Conservation (phyloP, 2,797 vertebrate species). For the Hybognathus amarus region DNA sequence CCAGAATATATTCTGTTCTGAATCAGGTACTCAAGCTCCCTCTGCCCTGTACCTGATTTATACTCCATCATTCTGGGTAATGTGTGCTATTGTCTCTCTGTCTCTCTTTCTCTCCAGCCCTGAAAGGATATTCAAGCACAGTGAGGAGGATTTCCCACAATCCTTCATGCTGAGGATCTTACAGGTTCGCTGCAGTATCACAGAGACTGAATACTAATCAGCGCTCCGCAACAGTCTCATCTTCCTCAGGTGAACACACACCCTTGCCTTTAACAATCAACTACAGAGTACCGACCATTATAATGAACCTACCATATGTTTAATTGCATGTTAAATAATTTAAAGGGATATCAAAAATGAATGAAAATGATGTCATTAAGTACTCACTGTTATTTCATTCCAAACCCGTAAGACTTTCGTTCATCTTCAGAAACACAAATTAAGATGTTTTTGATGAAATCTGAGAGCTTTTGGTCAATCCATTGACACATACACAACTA, state of each 20-base stretch:
- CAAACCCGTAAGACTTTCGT: too few species aligned
- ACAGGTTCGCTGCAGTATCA: conserved; percentile 47
- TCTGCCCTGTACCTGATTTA: conserved; percentile 44
- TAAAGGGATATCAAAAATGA: not conserved
- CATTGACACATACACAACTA: too few species aligned
- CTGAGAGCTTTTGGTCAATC: too few species aligned
- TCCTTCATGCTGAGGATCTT: conserved; percentile 3
- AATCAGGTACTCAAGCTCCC: not conserved
- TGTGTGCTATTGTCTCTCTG: conserved; percentile 3
- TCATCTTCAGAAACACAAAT: too few species aligned
- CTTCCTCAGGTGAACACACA: conserved; percentile 21
- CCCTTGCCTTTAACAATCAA: not conserved
- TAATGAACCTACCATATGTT: not conserved
- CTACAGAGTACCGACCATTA: not conserved
- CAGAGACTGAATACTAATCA: conserved; percentile 46
- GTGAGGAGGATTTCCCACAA: conserved; percentile 26
- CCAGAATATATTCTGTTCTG: conserved; percentile 35
- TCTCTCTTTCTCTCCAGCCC: conserved; percentile 5
- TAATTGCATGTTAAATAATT: not conserved
- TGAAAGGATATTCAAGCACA: conserved; percentile 11
- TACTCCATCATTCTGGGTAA: conserved; percentile 40
- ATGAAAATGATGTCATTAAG: too few species aligned
- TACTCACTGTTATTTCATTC: too few species aligned
- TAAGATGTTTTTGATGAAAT: too few species aligned
- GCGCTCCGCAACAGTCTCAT: not conserved